A percentile compares a stretch with the other conserved stretches of the same genome.
These are phyloP conservation scores for Coremacera marginata DNA, from an alignment of 2,888 invertebrate genomes.

Conservation along the genomic window DNA sequence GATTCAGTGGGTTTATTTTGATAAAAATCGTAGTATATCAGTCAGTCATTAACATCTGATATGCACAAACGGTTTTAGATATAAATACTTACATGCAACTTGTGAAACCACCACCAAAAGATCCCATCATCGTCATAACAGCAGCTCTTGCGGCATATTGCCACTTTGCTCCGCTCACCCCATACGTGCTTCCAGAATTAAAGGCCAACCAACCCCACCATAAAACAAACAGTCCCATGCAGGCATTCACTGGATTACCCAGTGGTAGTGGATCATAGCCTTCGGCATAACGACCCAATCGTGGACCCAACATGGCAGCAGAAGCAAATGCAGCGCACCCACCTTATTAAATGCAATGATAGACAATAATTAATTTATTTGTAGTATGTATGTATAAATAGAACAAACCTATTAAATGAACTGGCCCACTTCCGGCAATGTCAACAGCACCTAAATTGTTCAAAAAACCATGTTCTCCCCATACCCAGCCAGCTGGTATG, in stretches of 20 bases:
- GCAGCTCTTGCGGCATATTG: constrained; percentile 91
- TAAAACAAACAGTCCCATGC: constrained; percentile 90
- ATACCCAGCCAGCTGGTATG: constrained; percentile 93
- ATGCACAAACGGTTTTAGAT: constrained; percentile 32
- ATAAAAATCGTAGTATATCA: no score
- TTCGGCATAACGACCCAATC: constrained; percentile 85
- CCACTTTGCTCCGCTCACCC: constrained; percentile 86
- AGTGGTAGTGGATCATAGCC: constrained; percentile 82
- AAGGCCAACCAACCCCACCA: constrained; percentile 99
- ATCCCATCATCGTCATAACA: constrained; percentile 90
- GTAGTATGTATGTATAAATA: background rate
- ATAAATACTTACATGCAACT: constrained; percentile 71
- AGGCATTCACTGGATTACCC: constrained; percentile 90
- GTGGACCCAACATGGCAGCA: constrained; percentile 89
- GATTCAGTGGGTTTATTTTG: no score
- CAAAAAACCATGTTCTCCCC: constrained; percentile 90
- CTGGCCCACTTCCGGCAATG: constrained; percentile 92
- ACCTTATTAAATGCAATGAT: constrained; percentile 66
- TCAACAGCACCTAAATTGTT: constrained; percentile 88
- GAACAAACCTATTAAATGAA: constrained; percentile 82
- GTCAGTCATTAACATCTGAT: no score
- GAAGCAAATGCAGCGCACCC: constrained; percentile 86
- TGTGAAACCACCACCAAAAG: constrained; percentile 86
- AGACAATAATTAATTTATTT: background rate
- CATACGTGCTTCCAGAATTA: constrained; percentile 91